Conservation (phyloP, 2,888 invertebrate genomes). For the Spodoptera picta region DNA sequence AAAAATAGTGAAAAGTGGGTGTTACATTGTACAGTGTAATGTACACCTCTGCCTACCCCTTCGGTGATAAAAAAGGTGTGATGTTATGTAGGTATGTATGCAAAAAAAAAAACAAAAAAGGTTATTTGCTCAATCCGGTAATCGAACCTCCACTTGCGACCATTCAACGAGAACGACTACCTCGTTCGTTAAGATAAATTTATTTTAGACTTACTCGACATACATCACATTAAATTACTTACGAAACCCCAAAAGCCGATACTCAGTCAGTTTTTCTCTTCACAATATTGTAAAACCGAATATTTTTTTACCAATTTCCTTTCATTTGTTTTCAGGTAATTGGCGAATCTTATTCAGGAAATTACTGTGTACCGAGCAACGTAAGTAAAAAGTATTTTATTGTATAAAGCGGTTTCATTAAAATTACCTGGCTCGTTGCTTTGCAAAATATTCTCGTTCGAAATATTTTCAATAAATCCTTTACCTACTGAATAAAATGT, state of each 20-base stretch:
- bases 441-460: conserved; percentile 21
- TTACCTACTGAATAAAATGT: too few species aligned
- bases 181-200: too few species aligned
- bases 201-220: too few species aligned
- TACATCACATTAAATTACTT: background rate
- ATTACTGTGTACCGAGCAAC: background rate
- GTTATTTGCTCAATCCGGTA: too few species aligned
- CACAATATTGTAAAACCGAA: background rate
- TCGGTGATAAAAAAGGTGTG: too few species aligned
- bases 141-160: too few species aligned
- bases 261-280: background rate
- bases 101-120: too few species aligned
- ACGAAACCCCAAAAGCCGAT: background rate
- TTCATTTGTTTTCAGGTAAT: conserved; percentile 40
- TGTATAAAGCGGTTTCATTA: conserved; percentile 27
- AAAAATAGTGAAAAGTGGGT: too few species aligned
- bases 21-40: too few species aligned
- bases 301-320: conserved; percentile 1
- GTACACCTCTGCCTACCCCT: too few species aligned
- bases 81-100: too few species aligned
- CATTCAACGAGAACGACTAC: too few species aligned
- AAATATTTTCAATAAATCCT: conserved; percentile 25
- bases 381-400: conserved; percentile 41
- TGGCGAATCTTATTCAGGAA: conserved; percentile 15
- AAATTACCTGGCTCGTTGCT: conserved; percentile 34